Percentiles rank a stretch among this genome's conserved stretches.
phyloP scores from a whole-genome alignment of 2,888 invertebrate species.

The Lepidocyrtinus sp. region DNA sequence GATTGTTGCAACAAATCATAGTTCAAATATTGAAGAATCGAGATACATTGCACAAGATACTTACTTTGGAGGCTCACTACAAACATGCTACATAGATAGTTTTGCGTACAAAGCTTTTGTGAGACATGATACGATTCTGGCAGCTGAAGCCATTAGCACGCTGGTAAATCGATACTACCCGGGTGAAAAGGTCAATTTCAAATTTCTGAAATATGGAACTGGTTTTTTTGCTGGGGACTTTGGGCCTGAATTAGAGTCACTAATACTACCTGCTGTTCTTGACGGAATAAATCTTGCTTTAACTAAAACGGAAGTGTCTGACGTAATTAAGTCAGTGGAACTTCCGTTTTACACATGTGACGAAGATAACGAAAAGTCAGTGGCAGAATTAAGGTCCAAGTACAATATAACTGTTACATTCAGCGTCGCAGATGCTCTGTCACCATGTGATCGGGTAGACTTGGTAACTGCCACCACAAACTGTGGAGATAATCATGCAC shows the following conservation, averaged over 20 bases:
- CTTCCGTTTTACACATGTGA: neutral
- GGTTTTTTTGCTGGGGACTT: slow-evolving; percentile 8
- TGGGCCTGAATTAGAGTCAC: neutral
- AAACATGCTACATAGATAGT: too few species aligned
- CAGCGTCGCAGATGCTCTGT: neutral
- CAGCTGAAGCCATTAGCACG: too few species aligned
- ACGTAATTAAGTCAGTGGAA: neutral
- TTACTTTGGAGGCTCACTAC: too few species aligned
- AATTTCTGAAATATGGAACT: slow-evolving; percentile 21
- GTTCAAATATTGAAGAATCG: too few species aligned
- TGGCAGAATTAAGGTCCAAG: neutral
- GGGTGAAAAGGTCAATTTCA: slow-evolving; percentile 4
- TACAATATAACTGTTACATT: neutral
- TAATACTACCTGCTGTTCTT: neutral
- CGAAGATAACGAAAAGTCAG: neutral
- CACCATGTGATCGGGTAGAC: neutral
- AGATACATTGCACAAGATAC: too few species aligned
- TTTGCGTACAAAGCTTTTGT: too few species aligned
- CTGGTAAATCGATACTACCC: neutral
- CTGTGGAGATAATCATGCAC: neutral
- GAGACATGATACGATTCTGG: too few species aligned
- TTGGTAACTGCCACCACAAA: slow-evolving; percentile 7
- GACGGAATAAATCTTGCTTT: neutral
- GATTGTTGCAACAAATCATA: too few species aligned
- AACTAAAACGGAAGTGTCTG: neutral